Percentiles rank a stretch among this genome's conserved stretches.
phyloP scores from a whole-genome alignment of 2,888 invertebrate genomes.

The Tipula lateralis region DNA sequence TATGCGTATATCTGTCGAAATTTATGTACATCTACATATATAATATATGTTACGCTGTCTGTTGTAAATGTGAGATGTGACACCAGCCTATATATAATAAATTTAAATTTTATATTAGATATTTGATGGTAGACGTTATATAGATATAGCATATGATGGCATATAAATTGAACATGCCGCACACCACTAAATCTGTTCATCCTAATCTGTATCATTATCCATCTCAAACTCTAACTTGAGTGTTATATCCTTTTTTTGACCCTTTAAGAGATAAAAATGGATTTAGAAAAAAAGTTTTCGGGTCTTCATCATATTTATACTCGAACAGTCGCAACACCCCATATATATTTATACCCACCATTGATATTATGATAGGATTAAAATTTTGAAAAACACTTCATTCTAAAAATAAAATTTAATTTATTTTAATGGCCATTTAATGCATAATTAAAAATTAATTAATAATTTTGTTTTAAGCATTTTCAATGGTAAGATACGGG shows the following conservation, averaged over 20 bases:
- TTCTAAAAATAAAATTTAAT: not conserved
- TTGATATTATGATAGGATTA: not conserved
- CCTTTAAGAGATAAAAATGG: not conserved
- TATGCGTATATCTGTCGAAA: not conserved
- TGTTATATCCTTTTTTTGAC: not conserved
- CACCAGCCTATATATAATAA: not conserved
- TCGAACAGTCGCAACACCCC: not conserved
- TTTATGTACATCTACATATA: too few species aligned
- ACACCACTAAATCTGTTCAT: not conserved
- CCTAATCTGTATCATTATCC: not conserved
- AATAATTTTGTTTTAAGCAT: not conserved
- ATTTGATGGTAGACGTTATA: not conserved
- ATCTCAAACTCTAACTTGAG: not conserved
- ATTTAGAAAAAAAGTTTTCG: not conserved
- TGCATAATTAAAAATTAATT: not conserved
- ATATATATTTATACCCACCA: not conserved
- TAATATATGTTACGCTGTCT: too few species aligned
- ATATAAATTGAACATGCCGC: not conserved
- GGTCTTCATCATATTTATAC: not conserved
- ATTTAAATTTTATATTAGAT: not conserved
- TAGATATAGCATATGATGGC: not conserved
- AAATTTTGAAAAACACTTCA: not conserved
- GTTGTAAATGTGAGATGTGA: not conserved
- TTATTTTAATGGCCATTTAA: not conserved
- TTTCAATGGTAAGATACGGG: not conserved